Evolutionary conservation across 2,113 vertebrate species (phyloP).

Genomic region (Aviceda subcristata): DNA sequence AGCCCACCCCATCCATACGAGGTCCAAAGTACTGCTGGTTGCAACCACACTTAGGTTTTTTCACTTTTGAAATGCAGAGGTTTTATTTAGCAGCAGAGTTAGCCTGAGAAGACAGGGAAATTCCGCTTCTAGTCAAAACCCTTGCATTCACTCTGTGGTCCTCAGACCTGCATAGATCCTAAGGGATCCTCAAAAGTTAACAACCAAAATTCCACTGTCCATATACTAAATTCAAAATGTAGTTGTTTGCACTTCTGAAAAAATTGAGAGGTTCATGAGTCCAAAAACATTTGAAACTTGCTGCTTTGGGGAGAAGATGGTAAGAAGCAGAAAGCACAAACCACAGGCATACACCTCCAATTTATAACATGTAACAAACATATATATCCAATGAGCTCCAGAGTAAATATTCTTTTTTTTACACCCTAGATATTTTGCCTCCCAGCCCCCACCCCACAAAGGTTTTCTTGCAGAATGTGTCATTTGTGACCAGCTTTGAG

Average conservation of each 20-base stretch:
- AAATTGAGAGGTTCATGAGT: neutral
- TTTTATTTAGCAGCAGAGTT: neutral
- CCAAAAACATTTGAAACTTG: neutral
- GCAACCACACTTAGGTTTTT: neutral
- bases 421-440: neutral
- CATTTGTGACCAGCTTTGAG: conserved; percentile 59
- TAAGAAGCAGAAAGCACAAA: neutral
- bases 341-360: neutral
- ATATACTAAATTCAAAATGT: neutral
- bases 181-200: neutral
- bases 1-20: neutral
- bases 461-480: conserved; percentile 51
- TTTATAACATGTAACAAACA: neutral
- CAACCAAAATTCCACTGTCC: neutral
- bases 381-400: neutral
- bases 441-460: neutral
- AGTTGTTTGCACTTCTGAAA: neutral
- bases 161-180: neutral
- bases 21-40: neutral
- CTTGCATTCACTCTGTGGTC: neutral
- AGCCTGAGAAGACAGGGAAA: neutral
- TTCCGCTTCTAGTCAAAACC: neutral
- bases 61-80: neutral
- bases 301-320: neutral
- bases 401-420: neutral